Evolutionary conservation across 2,888 invertebrate genomes (phyloP).

Genomic region (Machimus atricapillus): DNA sequence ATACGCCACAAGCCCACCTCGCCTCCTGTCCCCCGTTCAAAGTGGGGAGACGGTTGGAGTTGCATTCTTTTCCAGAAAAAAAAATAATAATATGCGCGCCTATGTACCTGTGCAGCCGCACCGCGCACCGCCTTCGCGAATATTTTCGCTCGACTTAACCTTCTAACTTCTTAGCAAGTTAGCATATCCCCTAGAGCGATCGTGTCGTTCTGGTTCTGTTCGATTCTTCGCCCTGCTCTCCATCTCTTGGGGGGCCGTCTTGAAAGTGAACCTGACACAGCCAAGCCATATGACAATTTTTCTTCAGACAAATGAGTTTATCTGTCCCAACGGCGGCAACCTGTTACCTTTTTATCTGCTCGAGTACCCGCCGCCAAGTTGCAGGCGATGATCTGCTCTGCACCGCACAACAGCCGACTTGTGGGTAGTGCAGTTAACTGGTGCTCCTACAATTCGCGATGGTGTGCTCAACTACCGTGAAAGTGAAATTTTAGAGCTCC

Average conservation of each 20-base stretch:
- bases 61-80: background rate
- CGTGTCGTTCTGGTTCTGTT: background rate
- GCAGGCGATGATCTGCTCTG: background rate
- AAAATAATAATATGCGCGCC: background rate
- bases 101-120: background rate
- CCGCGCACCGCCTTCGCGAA: background rate
- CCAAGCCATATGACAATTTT: conserved; percentile 28
- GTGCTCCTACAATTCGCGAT: background rate
- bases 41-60: background rate
- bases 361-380: background rate
- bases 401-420: background rate
- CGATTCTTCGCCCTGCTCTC: conserved; percentile 5
- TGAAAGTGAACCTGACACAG: conserved; percentile 27
- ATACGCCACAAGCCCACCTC: background rate
- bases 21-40: background rate
- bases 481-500: conserved; percentile 31
- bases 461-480: conserved; percentile 35
- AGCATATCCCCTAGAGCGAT: background rate
- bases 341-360: conserved; percentile 16
- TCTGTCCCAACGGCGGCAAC: conserved; percentile 11
- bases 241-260: conserved; percentile 8
- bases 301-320: conserved; percentile 1
- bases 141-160: conserved; percentile 31
- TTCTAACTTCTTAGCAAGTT: conserved; percentile 25
- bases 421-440: background rate